A percentile compares a stretch with the other conserved stretches of the same genome.
These are phyloP conservation scores for Erpobdella octoculata DNA, from an alignment of 2,888 invertebrate genomes.

Conservation along the genomic window DNA sequence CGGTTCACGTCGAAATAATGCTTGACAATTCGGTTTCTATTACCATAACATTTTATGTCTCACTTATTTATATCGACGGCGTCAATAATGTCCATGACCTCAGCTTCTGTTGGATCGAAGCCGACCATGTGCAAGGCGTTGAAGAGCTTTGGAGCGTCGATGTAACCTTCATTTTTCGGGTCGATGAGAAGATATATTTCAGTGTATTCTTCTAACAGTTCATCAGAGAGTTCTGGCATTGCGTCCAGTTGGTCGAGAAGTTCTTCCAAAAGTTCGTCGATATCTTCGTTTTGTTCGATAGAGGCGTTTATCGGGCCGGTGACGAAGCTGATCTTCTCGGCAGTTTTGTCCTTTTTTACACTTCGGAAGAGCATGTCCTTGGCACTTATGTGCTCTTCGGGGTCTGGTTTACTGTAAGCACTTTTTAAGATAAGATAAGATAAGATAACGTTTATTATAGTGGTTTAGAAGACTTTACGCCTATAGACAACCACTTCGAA, in stretches of 20 bases:
- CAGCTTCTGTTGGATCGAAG: conserved; percentile 30
- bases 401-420: no score
- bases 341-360: conserved; percentile 20
- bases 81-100: conserved; percentile 33
- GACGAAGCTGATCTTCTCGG: conserved; percentile 22
- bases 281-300: not conserved
- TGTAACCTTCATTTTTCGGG: conserved; percentile 30
- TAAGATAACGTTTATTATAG: no score
- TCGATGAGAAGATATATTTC: conserved; percentile 33
- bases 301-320: not conserved
- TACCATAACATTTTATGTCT: no score
- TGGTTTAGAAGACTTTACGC: no score
- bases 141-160: conserved; percentile 30
- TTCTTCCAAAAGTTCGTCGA: conserved; percentile 21
- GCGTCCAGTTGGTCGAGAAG: conserved; percentile 16
- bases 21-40: no score
- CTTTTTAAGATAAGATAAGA: no score
- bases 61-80: conserved; percentile 32
- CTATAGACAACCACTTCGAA: no score
- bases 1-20: no score
- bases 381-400: no score
- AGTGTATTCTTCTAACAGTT: conserved; percentile 23
- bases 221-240: not conserved
- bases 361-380: conserved; percentile 19
- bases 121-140: conserved; percentile 29